Percentiles rank a stretch among this genome's conserved stretches.
Evolutionary conservation across 2,888 invertebrate genomes (phyloP).

Genomic region (Neoitamus cyanurus): DNA sequence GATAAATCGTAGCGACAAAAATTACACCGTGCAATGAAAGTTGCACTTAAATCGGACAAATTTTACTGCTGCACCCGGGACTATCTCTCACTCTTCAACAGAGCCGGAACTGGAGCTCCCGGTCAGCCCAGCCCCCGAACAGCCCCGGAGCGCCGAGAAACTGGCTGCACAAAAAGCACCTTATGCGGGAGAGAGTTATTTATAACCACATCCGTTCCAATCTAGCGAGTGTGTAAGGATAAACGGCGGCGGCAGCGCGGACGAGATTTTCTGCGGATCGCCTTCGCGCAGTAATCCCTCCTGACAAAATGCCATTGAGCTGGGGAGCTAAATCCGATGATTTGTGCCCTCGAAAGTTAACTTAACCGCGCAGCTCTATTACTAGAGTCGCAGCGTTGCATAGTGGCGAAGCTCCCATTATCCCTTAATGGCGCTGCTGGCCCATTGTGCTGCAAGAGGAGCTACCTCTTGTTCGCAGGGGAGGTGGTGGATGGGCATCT

Average conservation of each 20-base stretch:
- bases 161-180: neutral
- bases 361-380: constrained; percentile 34
- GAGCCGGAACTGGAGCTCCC: neutral
- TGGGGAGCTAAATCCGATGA: constrained; percentile 33
- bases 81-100: neutral
- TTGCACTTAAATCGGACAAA: constrained; percentile 47
- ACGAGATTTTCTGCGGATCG: constrained; percentile 6
- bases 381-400: neutral
- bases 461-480: neutral
- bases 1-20: constrained; percentile 44
- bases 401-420: constrained; percentile 11
- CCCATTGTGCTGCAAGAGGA: constrained; percentile 13
- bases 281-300: constrained; percentile 7
- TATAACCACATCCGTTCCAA: constrained; percentile 46
- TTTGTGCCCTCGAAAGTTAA: constrained; percentile 35
- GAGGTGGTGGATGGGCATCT: neutral
- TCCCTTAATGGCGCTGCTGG: constrained; percentile 3
- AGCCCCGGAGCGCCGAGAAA: neutral
- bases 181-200: constrained; percentile 14
- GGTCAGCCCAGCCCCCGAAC: neutral
- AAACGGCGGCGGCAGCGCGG: constrained; percentile 4
- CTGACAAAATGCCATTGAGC: neutral
- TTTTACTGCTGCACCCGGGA: constrained; percentile 27
- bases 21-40: constrained; percentile 39
- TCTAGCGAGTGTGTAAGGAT: constrained; percentile 18